Base-by-base conservation (phyloP, 1,140 invertebrate genomes). In the Caerostris darwini region DNA sequence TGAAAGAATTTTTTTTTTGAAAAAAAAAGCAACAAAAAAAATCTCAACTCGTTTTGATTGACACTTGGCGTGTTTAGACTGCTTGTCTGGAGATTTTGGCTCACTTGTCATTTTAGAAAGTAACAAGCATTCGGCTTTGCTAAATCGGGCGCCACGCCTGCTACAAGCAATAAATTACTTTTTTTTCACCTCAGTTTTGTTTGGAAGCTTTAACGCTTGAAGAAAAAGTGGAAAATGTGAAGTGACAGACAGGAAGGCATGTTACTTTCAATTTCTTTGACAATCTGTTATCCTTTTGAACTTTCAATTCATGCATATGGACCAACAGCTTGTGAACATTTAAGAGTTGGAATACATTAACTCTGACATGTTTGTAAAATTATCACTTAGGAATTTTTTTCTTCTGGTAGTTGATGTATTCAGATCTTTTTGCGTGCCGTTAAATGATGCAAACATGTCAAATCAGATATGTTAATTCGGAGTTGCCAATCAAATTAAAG, bases 91-190 rank as follows among this genome's bases (percentile, higher is more conserved):
- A 14, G 53, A 83, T n/a, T 19, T 83, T 17, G 56, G 54, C n/a
- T 34, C 82, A 8, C 82, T 50, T 83, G 82, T 83, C 82, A 56
- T n/a, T 19, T 19, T 3, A 7, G 82, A 83, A 56, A 83, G 82
- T 83, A 57, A 83, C 82, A 83, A 57, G 82, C 82, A 54, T 83
- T 83, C 19, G 14, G 14, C n/a, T 83, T 83, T 83, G 19, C 82
- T 83, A 83, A 57, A 83, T 83, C 82, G 54, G 82, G 82, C 54
- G 53, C 71, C 71, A 83, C 82, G 82, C 82, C 82, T 83, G 82
- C n/a, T 83, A 34, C n/a, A 19, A 10, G 82, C 14, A 83, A 83
- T 83, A 83, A 83, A 83, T 57, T 57, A 83, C 19, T 83, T 56
- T 56, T n/a, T 82, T 83, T 19, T 17, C 17, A 19, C 82, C 54